Conservation (phyloP, 92 coral and sea anemone species). For the Umimayanthus chanpuru region DNA sequence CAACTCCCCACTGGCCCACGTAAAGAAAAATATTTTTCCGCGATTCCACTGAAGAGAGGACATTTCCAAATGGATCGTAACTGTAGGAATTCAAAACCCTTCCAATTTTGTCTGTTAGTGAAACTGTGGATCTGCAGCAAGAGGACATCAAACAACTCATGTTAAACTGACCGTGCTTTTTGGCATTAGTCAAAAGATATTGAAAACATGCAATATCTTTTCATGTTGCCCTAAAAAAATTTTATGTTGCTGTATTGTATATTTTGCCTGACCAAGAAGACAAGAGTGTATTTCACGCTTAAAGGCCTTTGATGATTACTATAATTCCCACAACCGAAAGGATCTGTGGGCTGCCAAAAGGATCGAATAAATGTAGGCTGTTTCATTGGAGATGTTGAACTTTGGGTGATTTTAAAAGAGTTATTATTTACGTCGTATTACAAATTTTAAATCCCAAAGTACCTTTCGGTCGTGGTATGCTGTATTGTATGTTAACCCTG, state of each 20-base stretch:
- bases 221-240: neutral
- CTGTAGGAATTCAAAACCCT: constrained; percentile 30
- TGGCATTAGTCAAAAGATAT: no score
- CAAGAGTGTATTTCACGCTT: no score
- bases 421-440: no score
- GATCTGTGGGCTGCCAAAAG: neutral
- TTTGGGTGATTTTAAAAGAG: no score
- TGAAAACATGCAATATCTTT: no score
- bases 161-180: no score
- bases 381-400: neutral
- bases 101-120: constrained; percentile 22
- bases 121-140: constrained; percentile 32
- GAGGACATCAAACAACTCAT: no score
- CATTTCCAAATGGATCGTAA: constrained; percentile 40
- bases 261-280: neutral
- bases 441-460: neutral
- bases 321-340: neutral
- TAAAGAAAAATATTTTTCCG: constrained; percentile 28
- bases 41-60: constrained; percentile 14
- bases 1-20: constrained; percentile 49
- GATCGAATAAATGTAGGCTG: neutral
- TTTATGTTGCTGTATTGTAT: neutral
- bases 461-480: neutral
- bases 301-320: neutral
- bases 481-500: neutral